Evolutionary conservation across 2,113 vertebrate genomes (phyloP), one percentile per base, ranked within the genome.

Genomic region (Ochotona curzoniae): DNA sequence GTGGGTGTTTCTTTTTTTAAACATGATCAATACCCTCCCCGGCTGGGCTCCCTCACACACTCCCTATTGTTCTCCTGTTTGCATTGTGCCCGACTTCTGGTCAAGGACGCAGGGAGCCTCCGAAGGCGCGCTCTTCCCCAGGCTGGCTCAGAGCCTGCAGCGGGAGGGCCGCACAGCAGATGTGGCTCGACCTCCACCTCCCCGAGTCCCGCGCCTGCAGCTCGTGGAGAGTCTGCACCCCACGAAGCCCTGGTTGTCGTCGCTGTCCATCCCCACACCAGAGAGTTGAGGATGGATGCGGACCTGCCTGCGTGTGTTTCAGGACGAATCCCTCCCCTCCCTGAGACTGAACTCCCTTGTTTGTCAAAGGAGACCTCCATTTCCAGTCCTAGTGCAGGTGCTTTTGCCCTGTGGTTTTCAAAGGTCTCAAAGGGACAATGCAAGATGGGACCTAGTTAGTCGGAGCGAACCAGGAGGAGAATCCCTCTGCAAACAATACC

Each of bases 1-100:
- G 83, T 23, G 38, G 3, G 3, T 64, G 61, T 96, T 96, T 91
- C 95, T 94, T 83, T 92, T 96, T 94, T 94, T 14, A 97, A 96
- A 82, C 75, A 63, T 95, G 96, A 97, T 89, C 95, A 73, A 76
- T 93, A 64, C 93, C 64, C 78, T 96, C 92, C 88, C 90, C 0
- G 12, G 44, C 13, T 4, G 20, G 61, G 89, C 71, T 75, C 9
- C 93, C 3, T 87, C 87, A 63, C 94, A 79, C 63, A 7, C 26
- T 86, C 44, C 74, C 60, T 0, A 1, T 93, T 75, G 91, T 7
- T 95, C 70, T n/a, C 84, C 93, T 54, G 69, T 76, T 87, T 88
- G 94, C 92, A 93, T 90, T 67, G 88, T 30, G 69, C 73, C 54
- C 0, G 67, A 63, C 0, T 1, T 0, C 90, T 5, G 11, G 66